phyloP scores from a whole-genome alignment of 2,797 vertebrate species.

The Macropus fuliginosus region DNA sequence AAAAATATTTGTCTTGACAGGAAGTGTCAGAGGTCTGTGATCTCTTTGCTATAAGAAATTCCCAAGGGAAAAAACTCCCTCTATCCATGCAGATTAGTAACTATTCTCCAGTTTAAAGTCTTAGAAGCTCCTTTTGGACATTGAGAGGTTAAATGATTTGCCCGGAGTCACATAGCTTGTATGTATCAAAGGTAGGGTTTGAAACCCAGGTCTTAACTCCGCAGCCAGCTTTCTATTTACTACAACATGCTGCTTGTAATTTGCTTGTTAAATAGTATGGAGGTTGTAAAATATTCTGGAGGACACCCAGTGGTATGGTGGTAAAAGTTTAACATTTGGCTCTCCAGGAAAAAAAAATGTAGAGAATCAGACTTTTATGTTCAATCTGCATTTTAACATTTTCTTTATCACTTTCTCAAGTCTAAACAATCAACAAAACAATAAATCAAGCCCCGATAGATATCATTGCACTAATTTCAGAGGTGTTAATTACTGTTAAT shows the following conservation, averaged over 20 bases:
- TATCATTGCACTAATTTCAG: too few species aligned
- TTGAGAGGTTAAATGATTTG: not conserved
- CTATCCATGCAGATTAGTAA: not conserved
- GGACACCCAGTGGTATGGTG: not conserved
- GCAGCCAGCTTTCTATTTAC: not conserved
- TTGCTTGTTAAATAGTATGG: not conserved
- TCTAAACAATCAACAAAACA: not conserved
- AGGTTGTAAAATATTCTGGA: not conserved
- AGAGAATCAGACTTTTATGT: not conserved
- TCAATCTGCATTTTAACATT: not conserved
- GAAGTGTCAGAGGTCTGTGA: not conserved
- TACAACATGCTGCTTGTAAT: not conserved
- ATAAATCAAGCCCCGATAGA: too few species aligned
- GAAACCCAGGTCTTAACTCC: not conserved
- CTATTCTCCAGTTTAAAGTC: not conserved
- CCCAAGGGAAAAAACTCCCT: not conserved
- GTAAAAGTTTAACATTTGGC: not conserved
- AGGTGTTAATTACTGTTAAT: too few species aligned
- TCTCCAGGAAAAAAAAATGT: not conserved
- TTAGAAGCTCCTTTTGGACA: not conserved
- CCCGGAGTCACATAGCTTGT: not conserved
- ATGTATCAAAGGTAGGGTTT: not conserved
- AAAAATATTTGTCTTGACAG: not conserved
- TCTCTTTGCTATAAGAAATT: not conserved
- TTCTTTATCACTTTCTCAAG: not conserved